Evolutionary conservation across 2,888 invertebrate genomes (phyloP).

Genomic region (Liodrosophila aerea): DNA sequence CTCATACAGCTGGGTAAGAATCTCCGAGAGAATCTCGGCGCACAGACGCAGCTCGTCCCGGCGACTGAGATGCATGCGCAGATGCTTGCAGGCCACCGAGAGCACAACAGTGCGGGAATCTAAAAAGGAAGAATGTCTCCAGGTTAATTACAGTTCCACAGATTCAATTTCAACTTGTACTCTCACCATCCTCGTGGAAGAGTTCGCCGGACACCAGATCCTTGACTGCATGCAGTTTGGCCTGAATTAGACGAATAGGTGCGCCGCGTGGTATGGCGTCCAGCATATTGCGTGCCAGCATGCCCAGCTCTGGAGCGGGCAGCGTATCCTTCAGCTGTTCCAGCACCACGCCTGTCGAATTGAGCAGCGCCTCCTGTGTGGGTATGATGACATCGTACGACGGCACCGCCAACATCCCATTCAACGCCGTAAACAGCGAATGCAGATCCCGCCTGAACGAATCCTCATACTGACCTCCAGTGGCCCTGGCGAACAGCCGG

Average conservation of each 20-base stretch:
- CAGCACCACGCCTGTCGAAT: constrained; percentile 92
- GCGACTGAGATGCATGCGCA: constrained; percentile 91
- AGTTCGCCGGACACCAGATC: constrained; percentile 89
- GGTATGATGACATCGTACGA: constrained; percentile 89
- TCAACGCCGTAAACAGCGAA: constrained; percentile 90
- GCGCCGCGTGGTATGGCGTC: constrained; percentile 85
- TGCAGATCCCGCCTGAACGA: constrained; percentile 92
- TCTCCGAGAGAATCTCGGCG: constrained; percentile 93
- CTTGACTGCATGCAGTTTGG: constrained; percentile 91
- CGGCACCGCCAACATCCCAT: constrained; percentile 88
- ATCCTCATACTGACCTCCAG: constrained; percentile 94
- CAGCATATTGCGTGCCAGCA: constrained; percentile 90
- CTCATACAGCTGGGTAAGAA: constrained; percentile 86
- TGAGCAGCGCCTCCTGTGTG: constrained; percentile 91
- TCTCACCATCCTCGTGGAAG: constrained; percentile 87
- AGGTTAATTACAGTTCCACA: neutral
- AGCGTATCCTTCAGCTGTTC: constrained; percentile 90
- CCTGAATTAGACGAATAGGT: constrained; percentile 88
- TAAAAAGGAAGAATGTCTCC: constrained; percentile 76
- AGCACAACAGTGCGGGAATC: constrained; percentile 93
- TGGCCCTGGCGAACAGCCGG: constrained; percentile 91
- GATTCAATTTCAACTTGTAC: too few species aligned
- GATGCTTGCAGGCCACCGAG: constrained; percentile 91
- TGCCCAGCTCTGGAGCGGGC: constrained; percentile 90
- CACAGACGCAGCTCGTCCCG: constrained; percentile 92